A percentile compares a stretch with the other conserved stretches of the same genome.
phyloP scores from a whole-genome alignment of 1,140 invertebrate species.

The Drosophila mauritiana region DNA sequence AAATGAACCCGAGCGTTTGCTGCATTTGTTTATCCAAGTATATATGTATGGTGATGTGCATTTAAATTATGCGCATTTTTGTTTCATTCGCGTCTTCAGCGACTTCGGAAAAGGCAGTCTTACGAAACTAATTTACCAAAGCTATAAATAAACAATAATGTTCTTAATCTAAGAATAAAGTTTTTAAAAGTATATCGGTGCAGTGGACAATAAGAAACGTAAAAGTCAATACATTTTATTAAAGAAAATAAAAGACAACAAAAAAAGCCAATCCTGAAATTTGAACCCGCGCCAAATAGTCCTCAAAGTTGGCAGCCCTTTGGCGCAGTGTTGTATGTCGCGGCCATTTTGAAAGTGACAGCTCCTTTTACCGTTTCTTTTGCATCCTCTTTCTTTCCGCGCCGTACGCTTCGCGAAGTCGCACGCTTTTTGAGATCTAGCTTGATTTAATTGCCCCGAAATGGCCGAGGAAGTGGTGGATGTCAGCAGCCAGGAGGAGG shows the following conservation, averaged over 20 bases:
- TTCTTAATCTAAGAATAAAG: no score
- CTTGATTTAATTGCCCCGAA: not conserved
- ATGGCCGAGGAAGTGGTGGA: slow-evolving; percentile 36
- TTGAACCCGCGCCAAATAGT: slow-evolving; percentile 11
- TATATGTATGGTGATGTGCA: not conserved
- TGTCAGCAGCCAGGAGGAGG: slow-evolving; percentile 14
- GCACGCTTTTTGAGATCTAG: not conserved
- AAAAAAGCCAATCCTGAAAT: not conserved
- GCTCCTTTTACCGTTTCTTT: slow-evolving; percentile 18
- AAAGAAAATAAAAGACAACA: no score
- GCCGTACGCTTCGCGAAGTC: slow-evolving; percentile 4
- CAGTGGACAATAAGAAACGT: no score
- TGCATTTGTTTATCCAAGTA: not conserved
- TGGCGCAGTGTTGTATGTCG: slow-evolving; percentile 14
- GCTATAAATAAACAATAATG: no score
- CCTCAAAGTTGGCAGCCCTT: not conserved
- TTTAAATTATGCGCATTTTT: not conserved
- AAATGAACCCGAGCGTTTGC: not conserved
- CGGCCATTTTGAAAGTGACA: slow-evolving; percentile 43
- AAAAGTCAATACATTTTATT: no score
- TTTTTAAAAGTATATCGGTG: no score
- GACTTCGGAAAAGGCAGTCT: not conserved
- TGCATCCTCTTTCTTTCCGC: slow-evolving; percentile 33
- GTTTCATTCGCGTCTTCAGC: not conserved
- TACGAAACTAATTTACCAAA: no score